These are phyloP conservation scores for Syndactyla subalaris DNA, from an alignment of 2,797 vertebrate genomes.

Conservation along the genomic window DNA sequence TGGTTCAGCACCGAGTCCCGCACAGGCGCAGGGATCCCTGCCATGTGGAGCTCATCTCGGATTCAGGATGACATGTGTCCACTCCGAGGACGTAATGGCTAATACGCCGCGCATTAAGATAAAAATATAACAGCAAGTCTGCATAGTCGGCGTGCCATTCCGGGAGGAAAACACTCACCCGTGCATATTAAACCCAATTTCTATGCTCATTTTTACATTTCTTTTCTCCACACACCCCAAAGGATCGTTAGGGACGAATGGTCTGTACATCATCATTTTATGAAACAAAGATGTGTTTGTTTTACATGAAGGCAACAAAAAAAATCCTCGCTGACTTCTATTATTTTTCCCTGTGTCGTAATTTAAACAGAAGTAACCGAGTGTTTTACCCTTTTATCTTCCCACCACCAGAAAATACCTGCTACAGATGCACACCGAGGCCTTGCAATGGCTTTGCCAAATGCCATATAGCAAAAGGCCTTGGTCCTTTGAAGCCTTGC, in stretches of 20 bases:
- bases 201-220: slow-evolving; percentile 28
- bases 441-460: not conserved
- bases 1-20: not conserved
- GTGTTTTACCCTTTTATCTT: slow-evolving; percentile 3
- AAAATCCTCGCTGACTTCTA: not conserved
- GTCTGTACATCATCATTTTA: slow-evolving; percentile 27
- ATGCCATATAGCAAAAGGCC: not conserved
- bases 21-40: slow-evolving; percentile 5
- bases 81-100: slow-evolving; percentile 40
- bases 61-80: slow-evolving; percentile 57
- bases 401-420: slow-evolving; percentile 5
- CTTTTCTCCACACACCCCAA: slow-evolving; percentile 34
- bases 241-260: slow-evolving; percentile 49
- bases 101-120: slow-evolving; percentile 30
- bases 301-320: not conserved
- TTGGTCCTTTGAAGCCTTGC: not conserved
- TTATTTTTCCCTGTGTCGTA: slow-evolving; percentile 20
- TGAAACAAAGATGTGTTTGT: slow-evolving; percentile 60
- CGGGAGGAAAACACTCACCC: slow-evolving; percentile 43
- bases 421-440: not conserved
- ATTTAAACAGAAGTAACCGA: slow-evolving; percentile 21
- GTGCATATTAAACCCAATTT: slow-evolving; percentile 58
- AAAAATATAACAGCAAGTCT: slow-evolving; percentile 59
- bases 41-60: slow-evolving; percentile 59
- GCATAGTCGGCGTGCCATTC: slow-evolving; percentile 33